A percentile compares a stretch with the other conserved stretches of the same genome.
Conservation (phyloP, 2,113 vertebrate species). For the Tricholaema leucomelas region DNA sequence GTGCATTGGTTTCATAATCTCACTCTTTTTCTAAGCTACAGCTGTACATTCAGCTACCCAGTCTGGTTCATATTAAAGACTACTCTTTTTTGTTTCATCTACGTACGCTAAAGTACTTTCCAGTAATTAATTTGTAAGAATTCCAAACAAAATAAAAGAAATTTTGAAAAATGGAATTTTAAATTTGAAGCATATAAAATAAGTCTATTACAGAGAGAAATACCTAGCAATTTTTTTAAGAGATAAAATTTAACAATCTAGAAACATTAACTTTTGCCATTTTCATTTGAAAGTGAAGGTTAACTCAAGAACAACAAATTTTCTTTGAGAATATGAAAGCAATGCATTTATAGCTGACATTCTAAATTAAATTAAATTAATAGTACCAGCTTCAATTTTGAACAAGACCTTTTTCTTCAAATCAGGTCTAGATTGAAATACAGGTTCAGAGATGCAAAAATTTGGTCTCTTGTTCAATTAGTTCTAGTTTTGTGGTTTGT, state of each 20-base stretch:
- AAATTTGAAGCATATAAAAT: not conserved
- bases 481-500: not conserved
- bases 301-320: not conserved
- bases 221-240: rapidly evolving
- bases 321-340: not conserved
- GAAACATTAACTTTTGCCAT: not conserved
- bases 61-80: not conserved
- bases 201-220: not conserved
- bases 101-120: not conserved
- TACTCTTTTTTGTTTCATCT: not conserved
- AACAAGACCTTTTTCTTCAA: not conserved
- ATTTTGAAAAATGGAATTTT: not conserved
- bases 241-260: not conserved
- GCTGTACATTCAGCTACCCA: not conserved
- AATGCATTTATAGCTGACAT: not conserved
- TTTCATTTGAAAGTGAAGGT: not conserved
- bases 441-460: not conserved
- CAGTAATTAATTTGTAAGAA: not conserved
- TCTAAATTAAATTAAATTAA: not conserved
- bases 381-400: not conserved
- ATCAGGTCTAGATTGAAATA: not conserved
- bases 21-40: not conserved
- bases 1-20: not conserved
- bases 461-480: not conserved
- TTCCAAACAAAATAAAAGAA: not conserved